Base-by-base conservation (phyloP, 2,888 invertebrate genomes). In the Lacanobia oleracea region DNA sequence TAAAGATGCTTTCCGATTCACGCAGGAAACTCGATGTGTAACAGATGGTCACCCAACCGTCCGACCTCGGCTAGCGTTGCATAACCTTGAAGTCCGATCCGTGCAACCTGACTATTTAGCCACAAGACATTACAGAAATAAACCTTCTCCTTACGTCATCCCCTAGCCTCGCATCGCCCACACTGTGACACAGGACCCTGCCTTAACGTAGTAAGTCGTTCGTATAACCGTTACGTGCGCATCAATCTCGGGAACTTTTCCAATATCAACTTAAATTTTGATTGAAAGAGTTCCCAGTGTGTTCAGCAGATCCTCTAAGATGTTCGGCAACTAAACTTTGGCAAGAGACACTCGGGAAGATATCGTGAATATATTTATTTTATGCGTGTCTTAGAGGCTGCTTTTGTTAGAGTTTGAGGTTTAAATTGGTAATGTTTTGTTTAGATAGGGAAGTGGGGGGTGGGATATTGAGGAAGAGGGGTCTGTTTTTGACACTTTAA, bases 181-280 rank as follows among this genome's bases (percentile, higher is more conserved):
- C n/a, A 12, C 9, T 0, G 9, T 16, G 48, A 66, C 48, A 33
- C 65, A 48, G 60, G 61, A 62, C 57, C 5, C 16, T 0, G 16
- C 23, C 16, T 56, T 21, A 7, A 27, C 37, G 67, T 10, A 61
- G 60, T 69, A 78, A 83, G 75, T 86, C 73, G 74, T 82, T 84
- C 74, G 75, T 79, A 75, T 75, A 83, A 77, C 80, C 83, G 83
- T 82, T 87, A 75, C 64, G 60, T 74, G 86, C 88, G 89, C 89
- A 91, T 91, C 91, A 90, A 90, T 91, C 90, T 87, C 77, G 65
- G 37, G 73, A 90, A 92, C 90, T 92, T 92, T 91, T 89, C 90
- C 90, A 92, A 92, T 92, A 91, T 91, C 88, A 88, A 90, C 88
- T 92, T 90, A 90, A 91, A 91, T 90, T 92, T 92, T 91, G 91